Percentiles rank a stretch among this genome's conserved stretches.
Conservation (phyloP, 2,797 vertebrate species). For the Thalassophryne amazonica region DNA sequence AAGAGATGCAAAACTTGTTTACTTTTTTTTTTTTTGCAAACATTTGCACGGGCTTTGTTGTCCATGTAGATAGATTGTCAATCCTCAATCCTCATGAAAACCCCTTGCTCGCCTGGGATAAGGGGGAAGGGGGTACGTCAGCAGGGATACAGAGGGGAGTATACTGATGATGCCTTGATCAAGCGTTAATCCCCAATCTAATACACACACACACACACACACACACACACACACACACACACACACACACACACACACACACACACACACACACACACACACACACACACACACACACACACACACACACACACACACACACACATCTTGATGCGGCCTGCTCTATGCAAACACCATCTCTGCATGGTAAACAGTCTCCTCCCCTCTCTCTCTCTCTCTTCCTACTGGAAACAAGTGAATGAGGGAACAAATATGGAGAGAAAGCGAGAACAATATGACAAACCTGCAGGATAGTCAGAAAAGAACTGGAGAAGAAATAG, state of each 20-base stretch:
- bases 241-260: conserved; percentile 15
- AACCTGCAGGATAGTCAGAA: background rate
- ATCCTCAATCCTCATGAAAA: conserved; percentile 7
- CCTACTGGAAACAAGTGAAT: conserved; percentile 17
- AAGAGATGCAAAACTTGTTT: background rate
- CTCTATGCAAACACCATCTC: conserved; percentile 78
- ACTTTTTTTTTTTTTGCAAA: conserved; percentile 15
- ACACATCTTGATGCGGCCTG: conserved; percentile 43
- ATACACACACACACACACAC: conserved; percentile 13
- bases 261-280: conserved; percentile 17
- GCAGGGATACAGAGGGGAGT: background rate
- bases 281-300: conserved; percentile 20
- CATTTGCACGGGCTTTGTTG: conserved; percentile 55
- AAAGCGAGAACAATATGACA: background rate
- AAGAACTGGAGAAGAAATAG: background rate
- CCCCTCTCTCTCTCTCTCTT: background rate
- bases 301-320: conserved; percentile 2
- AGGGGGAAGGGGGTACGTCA: background rate
- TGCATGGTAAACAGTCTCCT: conserved; percentile 73
- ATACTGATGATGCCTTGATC: conserved; percentile 64
- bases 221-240: conserved; percentile 24
- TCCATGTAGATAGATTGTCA: conserved; percentile 53
- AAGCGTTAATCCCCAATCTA: conserved; percentile 66
- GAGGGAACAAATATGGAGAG: background rate
- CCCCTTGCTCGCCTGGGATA: conserved; percentile 33